Evolutionary conservation across 2,888 invertebrate species (phyloP).

Genomic region (Lissocephala sabroskyi): DNA sequence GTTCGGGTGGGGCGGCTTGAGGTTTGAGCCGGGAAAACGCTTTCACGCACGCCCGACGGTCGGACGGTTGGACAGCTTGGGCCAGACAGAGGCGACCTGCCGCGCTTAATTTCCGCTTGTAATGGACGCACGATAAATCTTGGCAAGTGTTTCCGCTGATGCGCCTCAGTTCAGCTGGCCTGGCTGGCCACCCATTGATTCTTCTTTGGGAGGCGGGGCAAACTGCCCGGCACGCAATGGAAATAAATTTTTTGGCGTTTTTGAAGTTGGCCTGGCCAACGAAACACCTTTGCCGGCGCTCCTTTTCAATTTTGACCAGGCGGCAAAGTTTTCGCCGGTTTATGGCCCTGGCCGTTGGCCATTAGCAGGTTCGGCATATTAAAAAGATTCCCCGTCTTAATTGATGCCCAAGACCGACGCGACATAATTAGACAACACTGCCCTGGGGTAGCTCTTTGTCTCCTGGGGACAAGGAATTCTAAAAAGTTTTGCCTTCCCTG

Average conservation of each 20-base stretch:
- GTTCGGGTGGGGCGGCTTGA: slow-evolving; percentile 1
- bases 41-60: slow-evolving; percentile 56
- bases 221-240: slow-evolving; percentile 40
- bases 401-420: slow-evolving; percentile 7
- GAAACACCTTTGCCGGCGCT: neutral
- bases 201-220: neutral
- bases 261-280: neutral
- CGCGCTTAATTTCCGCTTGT: slow-evolving; percentile 67
- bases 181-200: slow-evolving; percentile 4
- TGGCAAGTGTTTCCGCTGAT: slow-evolving; percentile 49
- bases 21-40: slow-evolving; percentile 47
- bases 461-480: too few species aligned
- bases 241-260: slow-evolving; percentile 37
- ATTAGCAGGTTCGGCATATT: slow-evolving; percentile 11
- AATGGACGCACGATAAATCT: slow-evolving; percentile 67
- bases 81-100: slow-evolving; percentile 42
- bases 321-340: neutral
- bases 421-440: slow-evolving; percentile 27
- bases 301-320: slow-evolving; percentile 27
- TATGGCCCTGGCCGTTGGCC: neutral
- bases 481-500: too few species aligned
- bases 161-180: slow-evolving; percentile 13
- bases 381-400: slow-evolving; percentile 3
- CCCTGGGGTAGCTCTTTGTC: too few species aligned
- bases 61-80: too few species aligned